phyloP scores from a whole-genome alignment of 64 coral and sea anemone species.

The Trachythela sp. region DNA sequence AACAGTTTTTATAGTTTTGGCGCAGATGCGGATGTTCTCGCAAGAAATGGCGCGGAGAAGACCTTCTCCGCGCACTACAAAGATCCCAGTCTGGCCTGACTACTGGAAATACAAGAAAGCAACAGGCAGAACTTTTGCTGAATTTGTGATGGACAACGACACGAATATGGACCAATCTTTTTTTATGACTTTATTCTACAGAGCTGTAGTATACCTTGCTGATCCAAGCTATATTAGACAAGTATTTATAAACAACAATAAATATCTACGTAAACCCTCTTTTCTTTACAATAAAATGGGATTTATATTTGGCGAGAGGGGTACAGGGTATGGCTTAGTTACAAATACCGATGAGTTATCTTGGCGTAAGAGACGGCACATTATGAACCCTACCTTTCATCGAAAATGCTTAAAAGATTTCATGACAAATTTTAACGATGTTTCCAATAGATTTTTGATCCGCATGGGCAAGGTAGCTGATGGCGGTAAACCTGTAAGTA shows the following conservation, averaged over 20 bases:
- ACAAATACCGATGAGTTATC: background rate
- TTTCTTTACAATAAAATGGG: background rate
- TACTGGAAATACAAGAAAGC: background rate
- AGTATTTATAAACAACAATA: background rate
- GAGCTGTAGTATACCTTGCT: background rate
- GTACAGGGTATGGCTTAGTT: background rate
- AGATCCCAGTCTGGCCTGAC: too few species aligned
- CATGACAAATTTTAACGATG: background rate
- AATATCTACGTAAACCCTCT: background rate
- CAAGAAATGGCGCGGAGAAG: too few species aligned
- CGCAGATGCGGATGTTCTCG: too few species aligned
- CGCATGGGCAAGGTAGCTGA: too few species aligned
- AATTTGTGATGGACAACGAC: background rate
- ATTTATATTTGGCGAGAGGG: background rate
- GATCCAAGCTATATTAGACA: background rate
- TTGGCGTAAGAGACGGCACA: background rate
- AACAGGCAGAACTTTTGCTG: too few species aligned
- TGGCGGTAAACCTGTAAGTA: too few species aligned
- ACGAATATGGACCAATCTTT: background rate
- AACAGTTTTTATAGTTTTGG: too few species aligned
- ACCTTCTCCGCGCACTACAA: too few species aligned
- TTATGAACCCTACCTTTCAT: background rate
- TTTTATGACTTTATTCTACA: background rate
- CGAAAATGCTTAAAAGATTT: background rate
- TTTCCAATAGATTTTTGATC: background rate